These are phyloP conservation scores for Melanotaenia boesemani DNA, from an alignment of 2,797 vertebrate genomes.

Conservation along the genomic window DNA sequence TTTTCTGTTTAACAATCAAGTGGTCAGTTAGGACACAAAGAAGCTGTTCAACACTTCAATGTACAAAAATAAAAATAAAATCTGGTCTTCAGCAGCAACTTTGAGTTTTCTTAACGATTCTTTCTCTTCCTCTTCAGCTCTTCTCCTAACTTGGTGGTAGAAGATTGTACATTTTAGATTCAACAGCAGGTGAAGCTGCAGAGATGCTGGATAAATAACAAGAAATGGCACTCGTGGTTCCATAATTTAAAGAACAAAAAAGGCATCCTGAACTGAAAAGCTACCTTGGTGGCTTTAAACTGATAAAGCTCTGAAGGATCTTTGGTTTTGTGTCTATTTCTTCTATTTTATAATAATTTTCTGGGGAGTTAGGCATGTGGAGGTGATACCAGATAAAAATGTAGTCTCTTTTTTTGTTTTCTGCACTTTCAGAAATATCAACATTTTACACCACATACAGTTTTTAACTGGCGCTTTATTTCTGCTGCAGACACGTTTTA, in stretches of 20 bases:
- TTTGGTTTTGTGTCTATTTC: constrained; percentile 16
- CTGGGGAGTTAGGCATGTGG: not conserved
- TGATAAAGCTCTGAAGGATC: not conserved
- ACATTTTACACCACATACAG: too few relatives aligned
- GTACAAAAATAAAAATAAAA: constrained; percentile 48
- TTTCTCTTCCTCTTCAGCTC: not conserved
- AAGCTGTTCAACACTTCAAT: constrained; percentile 18
- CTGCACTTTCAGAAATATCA: too few relatives aligned
- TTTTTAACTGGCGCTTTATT: too few relatives aligned
- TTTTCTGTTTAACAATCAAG: constrained; percentile 63
- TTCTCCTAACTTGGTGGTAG: not conserved
- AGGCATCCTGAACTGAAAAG: not conserved
- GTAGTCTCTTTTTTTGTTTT: accelerated
- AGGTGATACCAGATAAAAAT: accelerated
- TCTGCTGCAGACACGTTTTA: not conserved
- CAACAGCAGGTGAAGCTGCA: not conserved
- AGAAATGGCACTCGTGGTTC: not conserved
- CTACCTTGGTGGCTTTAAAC: not conserved
- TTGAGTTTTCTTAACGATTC: not conserved
- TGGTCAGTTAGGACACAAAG: constrained; percentile 50
- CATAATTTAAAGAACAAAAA: not conserved
- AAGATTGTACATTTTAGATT: not conserved
- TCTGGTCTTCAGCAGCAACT: constrained; percentile 39
- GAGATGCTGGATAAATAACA: not conserved
- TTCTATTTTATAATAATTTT: not conserved